These are phyloP conservation scores for Syritta pipiens DNA, from an alignment of 2,888 invertebrate genomes.

Conservation along the genomic window DNA sequence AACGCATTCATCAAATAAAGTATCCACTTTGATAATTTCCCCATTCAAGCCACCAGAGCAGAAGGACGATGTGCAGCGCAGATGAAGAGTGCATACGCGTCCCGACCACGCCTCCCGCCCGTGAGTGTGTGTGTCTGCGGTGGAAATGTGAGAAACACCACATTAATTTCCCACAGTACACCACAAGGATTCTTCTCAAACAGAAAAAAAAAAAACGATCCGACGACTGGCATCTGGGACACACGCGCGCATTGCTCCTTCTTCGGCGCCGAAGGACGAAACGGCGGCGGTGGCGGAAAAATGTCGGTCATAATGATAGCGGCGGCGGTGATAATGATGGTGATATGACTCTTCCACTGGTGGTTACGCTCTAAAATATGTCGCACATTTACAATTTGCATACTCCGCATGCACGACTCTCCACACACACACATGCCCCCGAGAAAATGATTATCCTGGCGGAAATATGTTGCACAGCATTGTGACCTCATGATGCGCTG, in stretches of 20 bases:
- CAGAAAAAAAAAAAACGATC: not conserved
- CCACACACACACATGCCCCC: slow-evolving; percentile 23
- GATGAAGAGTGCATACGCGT: too few species aligned
- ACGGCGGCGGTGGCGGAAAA: too few species aligned
- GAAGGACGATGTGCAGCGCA: slow-evolving; percentile 4
- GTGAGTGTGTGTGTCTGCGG: slow-evolving; percentile 1
- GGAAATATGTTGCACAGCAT: slow-evolving; percentile 58
- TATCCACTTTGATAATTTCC: slow-evolving; percentile 58
- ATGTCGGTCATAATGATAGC: slow-evolving; percentile 46
- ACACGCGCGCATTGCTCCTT: slow-evolving; percentile 17
- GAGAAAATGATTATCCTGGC: slow-evolving; percentile 58
- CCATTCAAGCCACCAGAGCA: slow-evolving; percentile 31
- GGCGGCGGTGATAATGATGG: slow-evolving; percentile 49
- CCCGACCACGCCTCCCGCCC: too few species aligned
- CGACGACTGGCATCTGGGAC: slow-evolving; percentile 1
- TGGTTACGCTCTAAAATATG: slow-evolving; percentile 54
- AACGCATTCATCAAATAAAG: slow-evolving; percentile 67
- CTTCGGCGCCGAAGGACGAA: slow-evolving; percentile 34
- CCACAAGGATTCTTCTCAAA: slow-evolving; percentile 54
- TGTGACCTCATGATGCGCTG: slow-evolving; percentile 50
- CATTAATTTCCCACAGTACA: slow-evolving; percentile 63
- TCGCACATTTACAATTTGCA: slow-evolving; percentile 63
- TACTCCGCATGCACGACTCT: slow-evolving; percentile 50
- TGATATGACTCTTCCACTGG: slow-evolving; percentile 43
- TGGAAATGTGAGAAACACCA: slow-evolving; percentile 55